A percentile compares a stretch with the other conserved stretches of the same genome.
These are phyloP conservation scores for Schizopygopsis malacanthus DNA, from an alignment of 2,797 vertebrate genomes.

Conservation along the genomic window DNA sequence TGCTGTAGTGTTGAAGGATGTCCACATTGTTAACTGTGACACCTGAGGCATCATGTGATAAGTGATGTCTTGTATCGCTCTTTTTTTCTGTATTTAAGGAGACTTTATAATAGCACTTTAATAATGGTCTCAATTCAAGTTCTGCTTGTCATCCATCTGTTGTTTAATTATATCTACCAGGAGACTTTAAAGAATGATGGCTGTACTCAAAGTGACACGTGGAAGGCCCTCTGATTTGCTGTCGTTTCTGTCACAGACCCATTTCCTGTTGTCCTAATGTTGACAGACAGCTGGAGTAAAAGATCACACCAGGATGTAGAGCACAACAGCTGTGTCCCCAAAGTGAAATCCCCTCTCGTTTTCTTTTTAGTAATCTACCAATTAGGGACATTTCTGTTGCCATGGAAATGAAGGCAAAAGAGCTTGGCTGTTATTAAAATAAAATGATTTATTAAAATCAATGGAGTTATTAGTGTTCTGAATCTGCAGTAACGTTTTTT, in stretches of 20 bases:
- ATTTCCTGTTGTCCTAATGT: constrained; percentile 46
- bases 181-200: neutral
- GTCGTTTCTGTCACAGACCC: constrained; percentile 35
- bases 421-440: neutral
- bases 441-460: neutral
- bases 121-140: neutral
- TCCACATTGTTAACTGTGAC: neutral
- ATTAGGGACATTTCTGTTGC: neutral
- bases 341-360: neutral
- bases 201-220: constrained; percentile 17
- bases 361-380: neutral
- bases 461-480: neutral
- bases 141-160: neutral
- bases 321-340: neutral
- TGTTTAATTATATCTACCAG: neutral
- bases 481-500: neutral
- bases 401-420: neutral
- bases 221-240: constrained; percentile 35
- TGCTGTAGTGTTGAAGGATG: neutral
- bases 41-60: neutral
- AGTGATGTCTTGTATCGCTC: neutral
- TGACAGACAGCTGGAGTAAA: constrained; percentile 5
- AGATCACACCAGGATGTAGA: neutral
- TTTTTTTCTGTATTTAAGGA: neutral
- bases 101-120: neutral